Conservation (phyloP, 2,888 invertebrate genomes). For the Gisinianus flammeolus region DNA sequence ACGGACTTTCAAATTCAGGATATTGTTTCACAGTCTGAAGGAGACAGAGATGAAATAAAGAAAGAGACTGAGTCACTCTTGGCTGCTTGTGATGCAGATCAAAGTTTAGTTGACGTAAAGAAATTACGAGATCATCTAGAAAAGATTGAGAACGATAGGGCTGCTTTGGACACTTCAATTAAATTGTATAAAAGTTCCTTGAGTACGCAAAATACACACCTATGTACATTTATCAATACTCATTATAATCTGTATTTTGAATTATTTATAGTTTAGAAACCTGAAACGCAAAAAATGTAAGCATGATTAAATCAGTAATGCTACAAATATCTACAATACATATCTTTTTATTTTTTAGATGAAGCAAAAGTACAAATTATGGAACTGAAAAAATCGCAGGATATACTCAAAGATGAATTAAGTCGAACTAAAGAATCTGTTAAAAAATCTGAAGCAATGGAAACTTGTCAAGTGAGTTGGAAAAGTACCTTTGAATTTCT, state of each 20-base stretch:
- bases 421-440: constrained; percentile 47
- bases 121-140: constrained; percentile 78
- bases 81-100: constrained; percentile 78
- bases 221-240: neutral
- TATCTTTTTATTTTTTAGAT: constrained; percentile 46
- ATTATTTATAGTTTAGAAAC: too few relatives aligned
- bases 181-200: constrained; percentile 54
- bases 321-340: neutral
- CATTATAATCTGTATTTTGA: neutral
- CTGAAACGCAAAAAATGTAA: too few relatives aligned
- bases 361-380: constrained; percentile 54
- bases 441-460: constrained; percentile 50
- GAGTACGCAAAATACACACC: constrained; percentile 42
- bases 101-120: constrained; percentile 79
- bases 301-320: too few relatives aligned
- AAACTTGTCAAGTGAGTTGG: constrained; percentile 45
- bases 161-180: constrained; percentile 75
- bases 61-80: constrained; percentile 50
- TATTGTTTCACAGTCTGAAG: neutral
- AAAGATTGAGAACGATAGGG: constrained; percentile 74
- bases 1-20: neutral
- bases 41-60: constrained; percentile 7
- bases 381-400: constrained; percentile 55
- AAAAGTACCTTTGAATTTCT: neutral
- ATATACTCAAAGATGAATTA: constrained; percentile 52